phyloP scores from a whole-genome alignment of 2,888 invertebrate species.

The Cremastinae sp. region DNA sequence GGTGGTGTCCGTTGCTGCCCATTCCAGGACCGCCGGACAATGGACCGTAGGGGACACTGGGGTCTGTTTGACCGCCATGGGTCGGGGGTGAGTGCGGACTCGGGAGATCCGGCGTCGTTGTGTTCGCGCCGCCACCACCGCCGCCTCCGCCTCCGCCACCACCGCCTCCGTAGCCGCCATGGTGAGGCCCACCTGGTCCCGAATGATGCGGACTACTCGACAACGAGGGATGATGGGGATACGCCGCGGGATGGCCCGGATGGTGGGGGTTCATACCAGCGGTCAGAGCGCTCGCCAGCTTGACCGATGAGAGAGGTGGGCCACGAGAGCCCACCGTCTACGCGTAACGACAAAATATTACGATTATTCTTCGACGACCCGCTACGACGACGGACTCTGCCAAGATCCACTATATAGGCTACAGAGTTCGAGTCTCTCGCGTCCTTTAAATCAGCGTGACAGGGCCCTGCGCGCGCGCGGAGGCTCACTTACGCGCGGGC shows the following conservation, averaged over 20 bases:
- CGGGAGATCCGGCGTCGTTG: slow-evolving; percentile 79
- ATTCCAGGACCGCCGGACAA: slow-evolving; percentile 74
- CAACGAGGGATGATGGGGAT: slow-evolving; percentile 81
- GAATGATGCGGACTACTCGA: slow-evolving; percentile 81
- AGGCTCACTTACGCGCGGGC: slow-evolving; percentile 65
- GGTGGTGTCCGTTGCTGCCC: slow-evolving; percentile 78
- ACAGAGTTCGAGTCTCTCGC: not conserved
- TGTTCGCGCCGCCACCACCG: slow-evolving; percentile 74
- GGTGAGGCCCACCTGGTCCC: slow-evolving; percentile 75
- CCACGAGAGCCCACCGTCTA: slow-evolving; percentile 77
- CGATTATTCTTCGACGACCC: slow-evolving; percentile 36
- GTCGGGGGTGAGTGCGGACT: slow-evolving; percentile 78
- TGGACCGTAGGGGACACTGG: slow-evolving; percentile 65
- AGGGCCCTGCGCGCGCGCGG: slow-evolving; percentile 46
- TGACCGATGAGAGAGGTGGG: slow-evolving; percentile 85
- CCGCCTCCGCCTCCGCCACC: slow-evolving; percentile 72
- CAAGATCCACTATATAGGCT: not conserved
- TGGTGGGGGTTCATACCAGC: slow-evolving; percentile 95
- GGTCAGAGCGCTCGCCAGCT: slow-evolving; percentile 92
- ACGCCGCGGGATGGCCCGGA: slow-evolving; percentile 82
- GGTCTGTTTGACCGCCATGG: slow-evolving; percentile 74
- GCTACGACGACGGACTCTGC: not conserved
- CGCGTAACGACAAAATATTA: slow-evolving; percentile 70
- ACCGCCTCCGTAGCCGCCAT: slow-evolving; percentile 77
- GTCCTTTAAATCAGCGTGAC: not conserved